Percentiles rank a stretch among this genome's conserved stretches.
Conservation (phyloP, 2,888 invertebrate species). For the Macrophya alboannulata region DNA sequence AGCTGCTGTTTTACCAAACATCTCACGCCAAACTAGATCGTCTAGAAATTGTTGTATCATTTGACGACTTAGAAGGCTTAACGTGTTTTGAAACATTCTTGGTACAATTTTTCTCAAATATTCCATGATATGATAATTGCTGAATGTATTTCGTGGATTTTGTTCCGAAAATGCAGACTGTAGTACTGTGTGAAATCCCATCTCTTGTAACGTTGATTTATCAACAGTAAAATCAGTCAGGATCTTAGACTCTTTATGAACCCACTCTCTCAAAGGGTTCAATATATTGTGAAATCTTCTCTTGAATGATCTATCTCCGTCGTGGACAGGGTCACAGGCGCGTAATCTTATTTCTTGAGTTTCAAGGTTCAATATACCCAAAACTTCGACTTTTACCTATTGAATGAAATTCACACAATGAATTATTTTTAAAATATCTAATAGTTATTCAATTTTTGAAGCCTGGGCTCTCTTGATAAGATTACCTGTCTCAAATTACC, state of each 20-base stretch:
- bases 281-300: constrained; percentile 92
- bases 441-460: not conserved
- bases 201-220: constrained; percentile 87
- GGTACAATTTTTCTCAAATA: constrained; percentile 93
- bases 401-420: constrained; percentile 30
- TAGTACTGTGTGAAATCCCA: constrained; percentile 90
- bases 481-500: constrained; percentile 80
- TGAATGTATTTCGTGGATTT: constrained; percentile 82
- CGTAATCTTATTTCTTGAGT: constrained; percentile 87
- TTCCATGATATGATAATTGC: constrained; percentile 92
- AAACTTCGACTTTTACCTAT: constrained; percentile 93
- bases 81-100: constrained; percentile 94
- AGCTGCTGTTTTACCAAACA: constrained; percentile 89
- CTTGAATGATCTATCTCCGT: constrained; percentile 90
- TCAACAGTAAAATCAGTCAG: constrained; percentile 93
- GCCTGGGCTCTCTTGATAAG: not conserved
- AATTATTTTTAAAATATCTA: not conserved
- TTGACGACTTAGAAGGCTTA: constrained; percentile 90
- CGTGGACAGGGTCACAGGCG: constrained; percentile 91
- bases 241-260: constrained; percentile 89
- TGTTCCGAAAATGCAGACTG: constrained; percentile 83
- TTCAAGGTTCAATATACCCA: constrained; percentile 90
- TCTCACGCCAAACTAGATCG: constrained; percentile 94
- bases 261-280: constrained; percentile 90
- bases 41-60: constrained; percentile 96